These are phyloP conservation scores for Drosophila parthenogenetica DNA, from an alignment of 2,888 invertebrate genomes.

Conservation along the genomic window DNA sequence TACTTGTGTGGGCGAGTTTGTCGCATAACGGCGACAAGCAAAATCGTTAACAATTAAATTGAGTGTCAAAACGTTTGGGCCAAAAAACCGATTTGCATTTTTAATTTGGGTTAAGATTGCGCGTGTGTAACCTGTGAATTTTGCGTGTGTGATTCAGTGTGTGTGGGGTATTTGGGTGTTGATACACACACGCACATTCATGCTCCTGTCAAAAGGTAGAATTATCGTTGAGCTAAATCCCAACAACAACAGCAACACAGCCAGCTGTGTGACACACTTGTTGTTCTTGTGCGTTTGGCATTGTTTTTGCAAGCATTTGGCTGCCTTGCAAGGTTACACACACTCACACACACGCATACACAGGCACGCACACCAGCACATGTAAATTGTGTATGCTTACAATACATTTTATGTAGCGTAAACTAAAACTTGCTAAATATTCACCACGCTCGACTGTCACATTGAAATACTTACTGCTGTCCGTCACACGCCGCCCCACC, in stretches of 20 bases:
- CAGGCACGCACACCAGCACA: not conserved
- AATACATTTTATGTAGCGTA: constrained; percentile 68
- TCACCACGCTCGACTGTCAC: constrained; percentile 63
- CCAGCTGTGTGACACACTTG: constrained; percentile 57
- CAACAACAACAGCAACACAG: not conserved
- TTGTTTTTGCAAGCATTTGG: constrained; percentile 50
- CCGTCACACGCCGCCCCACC: constrained; percentile 4
- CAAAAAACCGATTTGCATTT: constrained; percentile 66
- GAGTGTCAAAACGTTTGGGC: constrained; percentile 53
- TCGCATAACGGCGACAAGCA: not conserved
- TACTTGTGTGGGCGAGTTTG: no score
- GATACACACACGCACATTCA: not conserved
- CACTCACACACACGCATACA: constrained; percentile 4
- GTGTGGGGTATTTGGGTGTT: not conserved
- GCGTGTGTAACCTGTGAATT: constrained; percentile 9
- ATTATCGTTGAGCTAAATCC: constrained; percentile 8
- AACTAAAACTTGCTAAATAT: constrained; percentile 66
- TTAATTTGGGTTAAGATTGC: constrained; percentile 56
- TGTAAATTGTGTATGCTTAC: constrained; percentile 33
- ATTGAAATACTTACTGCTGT: constrained; percentile 59
- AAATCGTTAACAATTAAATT: constrained; percentile 58
- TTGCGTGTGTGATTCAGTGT: not conserved
- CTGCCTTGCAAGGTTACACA: constrained; percentile 57
- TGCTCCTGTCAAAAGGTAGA: constrained; percentile 17
- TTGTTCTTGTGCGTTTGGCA: constrained; percentile 45